These are phyloP conservation scores for Macroteleia sp. DNA, from an alignment of 2,888 invertebrate species.

Conservation along the genomic window DNA sequence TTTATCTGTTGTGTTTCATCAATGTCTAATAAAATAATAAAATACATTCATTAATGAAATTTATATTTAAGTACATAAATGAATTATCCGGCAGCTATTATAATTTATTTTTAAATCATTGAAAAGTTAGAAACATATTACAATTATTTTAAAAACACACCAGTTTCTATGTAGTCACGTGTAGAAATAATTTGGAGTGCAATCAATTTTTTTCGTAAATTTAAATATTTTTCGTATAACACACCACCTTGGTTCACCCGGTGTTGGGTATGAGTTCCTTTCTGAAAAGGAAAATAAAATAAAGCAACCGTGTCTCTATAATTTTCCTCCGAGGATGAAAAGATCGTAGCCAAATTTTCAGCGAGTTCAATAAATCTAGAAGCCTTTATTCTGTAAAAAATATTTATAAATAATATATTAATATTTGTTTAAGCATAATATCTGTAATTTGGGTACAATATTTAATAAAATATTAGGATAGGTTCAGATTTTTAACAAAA, in stretches of 20 bases:
- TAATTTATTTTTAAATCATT: not conserved
- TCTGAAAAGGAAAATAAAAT: slow-evolving; percentile 35
- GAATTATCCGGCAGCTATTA: not conserved
- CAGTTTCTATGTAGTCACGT: not conserved
- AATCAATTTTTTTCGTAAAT: slow-evolving; percentile 20
- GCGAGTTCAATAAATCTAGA: slow-evolving; percentile 17
- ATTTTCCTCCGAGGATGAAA: not conserved
- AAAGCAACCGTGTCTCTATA: slow-evolving; percentile 11
- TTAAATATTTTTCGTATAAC: slow-evolving; percentile 36
- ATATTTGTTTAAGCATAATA: too few relatives aligned
- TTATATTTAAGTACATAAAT: slow-evolving; percentile 2
- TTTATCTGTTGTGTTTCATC: not conserved
- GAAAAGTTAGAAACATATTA: not conserved
- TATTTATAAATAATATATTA: too few relatives aligned
- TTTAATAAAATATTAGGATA: too few relatives aligned
- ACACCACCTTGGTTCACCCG: slow-evolving; percentile 16
- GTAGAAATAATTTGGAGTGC: slow-evolving; percentile 20
- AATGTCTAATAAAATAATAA: slow-evolving; percentile 10
- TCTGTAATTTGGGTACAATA: too few relatives aligned
- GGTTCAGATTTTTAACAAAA: slow-evolving; percentile 1
- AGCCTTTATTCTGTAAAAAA: too few relatives aligned
- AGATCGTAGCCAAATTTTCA: slow-evolving; percentile 22
- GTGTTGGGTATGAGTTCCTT: slow-evolving; percentile 2
- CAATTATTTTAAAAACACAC: slow-evolving; percentile 9
- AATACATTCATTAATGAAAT: slow-evolving; percentile 13